Evolutionary conservation across 2,888 invertebrate genomes (phyloP).

Genomic region (Napeogenes sylphis): DNA sequence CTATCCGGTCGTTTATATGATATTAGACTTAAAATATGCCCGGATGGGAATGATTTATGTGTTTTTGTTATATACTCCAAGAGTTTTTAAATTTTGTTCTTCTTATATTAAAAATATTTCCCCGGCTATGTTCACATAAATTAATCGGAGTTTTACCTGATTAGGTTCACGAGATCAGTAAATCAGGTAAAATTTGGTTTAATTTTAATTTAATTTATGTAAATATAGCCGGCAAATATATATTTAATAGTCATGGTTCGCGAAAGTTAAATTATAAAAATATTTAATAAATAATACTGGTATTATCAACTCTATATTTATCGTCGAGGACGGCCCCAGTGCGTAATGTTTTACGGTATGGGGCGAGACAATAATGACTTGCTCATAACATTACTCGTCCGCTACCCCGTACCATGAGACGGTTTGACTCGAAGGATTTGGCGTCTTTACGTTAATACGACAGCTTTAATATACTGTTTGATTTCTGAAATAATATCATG

Average conservation of each 20-base stretch:
- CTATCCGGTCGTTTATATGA: conserved; percentile 11
- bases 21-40: background rate
- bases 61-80: too few relatives aligned
- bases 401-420: conserved; percentile 62
- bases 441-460: conserved; percentile 16
- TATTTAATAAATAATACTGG: conserved; percentile 31
- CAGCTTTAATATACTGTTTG: too few relatives aligned
- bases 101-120: background rate
- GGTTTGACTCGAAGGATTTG: conserved; percentile 49
- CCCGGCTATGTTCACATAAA: too few relatives aligned
- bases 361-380: conserved; percentile 78
- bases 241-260: too few relatives aligned
- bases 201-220: too few relatives aligned
- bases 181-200: too few relatives aligned
- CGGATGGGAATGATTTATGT: background rate
- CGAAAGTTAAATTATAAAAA: background rate
- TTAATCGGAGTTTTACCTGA: too few relatives aligned
- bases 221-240: too few relatives aligned
- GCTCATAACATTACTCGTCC: conserved; percentile 78
- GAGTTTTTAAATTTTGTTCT: background rate
- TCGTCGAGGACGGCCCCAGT: conserved; percentile 63
- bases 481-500: too few relatives aligned
- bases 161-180: too few relatives aligned
- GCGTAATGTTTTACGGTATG: conserved; percentile 78
- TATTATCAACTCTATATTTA: conserved; percentile 63